A percentile compares a stretch with the other conserved stretches of the same genome.
Evolutionary conservation across 1,140 invertebrate species (phyloP).

Genomic region (Papilio glaucus): DNA sequence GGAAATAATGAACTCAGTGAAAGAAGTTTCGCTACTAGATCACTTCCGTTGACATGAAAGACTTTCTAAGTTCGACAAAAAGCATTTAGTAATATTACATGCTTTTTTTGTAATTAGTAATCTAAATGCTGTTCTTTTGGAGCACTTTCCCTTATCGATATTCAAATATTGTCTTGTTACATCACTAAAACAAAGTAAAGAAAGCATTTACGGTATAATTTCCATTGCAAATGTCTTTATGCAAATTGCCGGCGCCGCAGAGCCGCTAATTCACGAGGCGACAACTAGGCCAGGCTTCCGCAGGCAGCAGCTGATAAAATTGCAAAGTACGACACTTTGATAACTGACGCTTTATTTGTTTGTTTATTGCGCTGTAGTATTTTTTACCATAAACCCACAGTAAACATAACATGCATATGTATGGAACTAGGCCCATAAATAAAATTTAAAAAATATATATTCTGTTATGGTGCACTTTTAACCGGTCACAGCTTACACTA

Average conservation of each 20-base stretch:
- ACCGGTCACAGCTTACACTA: too few species aligned
- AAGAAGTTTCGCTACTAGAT: too few species aligned
- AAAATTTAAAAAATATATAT: too few species aligned
- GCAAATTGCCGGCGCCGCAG: slow-evolving; percentile 50
- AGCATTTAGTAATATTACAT: neutral
- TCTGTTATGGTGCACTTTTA: too few species aligned
- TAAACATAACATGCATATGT: too few species aligned
- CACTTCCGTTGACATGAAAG: too few species aligned
- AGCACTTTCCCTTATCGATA: slow-evolving; percentile 29
- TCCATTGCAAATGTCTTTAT: slow-evolving; percentile 42
- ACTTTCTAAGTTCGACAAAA: neutral
- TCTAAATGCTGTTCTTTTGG: neutral
- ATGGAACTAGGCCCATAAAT: too few species aligned
- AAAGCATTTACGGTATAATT: slow-evolving; percentile 40
- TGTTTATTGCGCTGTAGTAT: neutral
- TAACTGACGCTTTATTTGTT: slow-evolving; percentile 27
- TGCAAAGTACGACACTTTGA: slow-evolving; percentile 57
- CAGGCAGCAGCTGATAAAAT: slow-evolving; percentile 63
- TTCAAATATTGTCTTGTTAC: slow-evolving; percentile 35
- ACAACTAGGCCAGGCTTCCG: slow-evolving; percentile 69
- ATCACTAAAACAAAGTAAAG: slow-evolving; percentile 40
- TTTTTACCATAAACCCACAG: too few species aligned
- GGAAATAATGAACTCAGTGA: too few species aligned
- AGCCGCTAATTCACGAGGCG: slow-evolving; percentile 51
- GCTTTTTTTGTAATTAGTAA: neutral